Evolutionary conservation across 2,888 invertebrate species (phyloP).

Genomic region (Drosophila falleni): DNA sequence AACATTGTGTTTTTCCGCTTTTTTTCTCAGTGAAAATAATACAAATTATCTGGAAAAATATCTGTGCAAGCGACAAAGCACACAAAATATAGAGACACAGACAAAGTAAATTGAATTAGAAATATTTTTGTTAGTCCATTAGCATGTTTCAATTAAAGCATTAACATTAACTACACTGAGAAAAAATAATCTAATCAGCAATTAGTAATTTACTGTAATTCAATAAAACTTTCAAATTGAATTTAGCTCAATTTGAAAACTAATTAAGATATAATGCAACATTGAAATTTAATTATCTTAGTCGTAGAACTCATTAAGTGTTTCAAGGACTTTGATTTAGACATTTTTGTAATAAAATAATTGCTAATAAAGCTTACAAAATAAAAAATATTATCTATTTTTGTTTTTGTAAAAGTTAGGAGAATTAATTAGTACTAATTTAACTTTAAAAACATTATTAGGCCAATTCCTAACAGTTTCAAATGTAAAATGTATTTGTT

Average conservation of each 20-base stretch:
- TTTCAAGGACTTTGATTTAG: background rate
- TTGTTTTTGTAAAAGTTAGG: no score
- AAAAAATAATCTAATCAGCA: background rate
- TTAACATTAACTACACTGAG: background rate
- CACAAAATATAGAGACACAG: background rate
- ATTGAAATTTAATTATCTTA: background rate
- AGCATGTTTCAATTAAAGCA: slow-evolving; percentile 19
- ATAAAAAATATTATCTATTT: no score
- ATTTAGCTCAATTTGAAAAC: background rate
- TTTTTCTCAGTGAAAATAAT: slow-evolving; percentile 3
- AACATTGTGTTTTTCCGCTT: background rate
- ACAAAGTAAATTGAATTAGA: slow-evolving; percentile 31
- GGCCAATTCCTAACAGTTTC: no score
- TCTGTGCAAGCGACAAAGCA: slow-evolving; percentile 5
- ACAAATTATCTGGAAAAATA: slow-evolving; percentile 31
- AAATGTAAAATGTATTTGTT: no score
- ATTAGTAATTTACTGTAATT: background rate
- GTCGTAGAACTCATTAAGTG: background rate
- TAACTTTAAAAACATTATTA: no score
- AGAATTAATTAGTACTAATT: no score
- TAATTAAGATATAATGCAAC: background rate
- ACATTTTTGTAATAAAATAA: no score
- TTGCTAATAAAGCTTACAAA: no score
- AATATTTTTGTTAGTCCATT: slow-evolving; percentile 31
- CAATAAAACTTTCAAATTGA: background rate